These are phyloP conservation scores for Thryonomys swinderianus DNA, from an alignment of 2,113 vertebrate genomes.

Conservation along the genomic window DNA sequence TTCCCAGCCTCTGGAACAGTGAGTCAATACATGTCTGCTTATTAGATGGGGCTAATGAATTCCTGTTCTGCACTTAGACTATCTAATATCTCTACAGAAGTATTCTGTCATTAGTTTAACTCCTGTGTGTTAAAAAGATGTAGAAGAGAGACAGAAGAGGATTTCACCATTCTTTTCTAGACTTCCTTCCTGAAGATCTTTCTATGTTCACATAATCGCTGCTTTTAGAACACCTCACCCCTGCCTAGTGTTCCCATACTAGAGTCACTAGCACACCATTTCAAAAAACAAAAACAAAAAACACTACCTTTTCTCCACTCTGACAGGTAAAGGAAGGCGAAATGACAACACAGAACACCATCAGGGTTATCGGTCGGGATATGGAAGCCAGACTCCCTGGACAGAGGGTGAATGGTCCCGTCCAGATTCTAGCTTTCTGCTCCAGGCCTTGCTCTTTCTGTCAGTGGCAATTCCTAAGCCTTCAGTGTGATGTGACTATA, in stretches of 20 bases:
- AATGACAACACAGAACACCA: neutral
- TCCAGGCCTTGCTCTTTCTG: neutral
- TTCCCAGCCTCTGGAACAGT: neutral
- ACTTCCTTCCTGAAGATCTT: neutral
- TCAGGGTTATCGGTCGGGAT: too few species aligned
- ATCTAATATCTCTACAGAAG: neutral
- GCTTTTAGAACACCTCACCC: neutral
- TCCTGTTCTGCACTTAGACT: neutral
- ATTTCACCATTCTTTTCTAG: neutral
- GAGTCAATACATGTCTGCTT: neutral
- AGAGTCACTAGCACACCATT: neutral
- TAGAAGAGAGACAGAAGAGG: neutral
- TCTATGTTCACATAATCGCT: neutral
- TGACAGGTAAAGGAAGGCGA: neutral
- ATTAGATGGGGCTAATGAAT: neutral
- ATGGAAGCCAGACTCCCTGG: neutral
- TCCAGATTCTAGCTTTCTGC: neutral
- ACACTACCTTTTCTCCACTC: neutral
- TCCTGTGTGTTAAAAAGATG: neutral
- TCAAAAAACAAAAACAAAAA: neutral
- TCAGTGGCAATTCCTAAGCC: neutral
- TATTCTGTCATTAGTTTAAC: neutral
- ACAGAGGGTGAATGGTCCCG: neutral
- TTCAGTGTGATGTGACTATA: neutral
- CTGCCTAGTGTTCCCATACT: neutral